A percentile compares a stretch with the other conserved stretches of the same genome.
phyloP scores from a whole-genome alignment of 2,888 invertebrate genomes.

The Crossocerus cetratus region DNA sequence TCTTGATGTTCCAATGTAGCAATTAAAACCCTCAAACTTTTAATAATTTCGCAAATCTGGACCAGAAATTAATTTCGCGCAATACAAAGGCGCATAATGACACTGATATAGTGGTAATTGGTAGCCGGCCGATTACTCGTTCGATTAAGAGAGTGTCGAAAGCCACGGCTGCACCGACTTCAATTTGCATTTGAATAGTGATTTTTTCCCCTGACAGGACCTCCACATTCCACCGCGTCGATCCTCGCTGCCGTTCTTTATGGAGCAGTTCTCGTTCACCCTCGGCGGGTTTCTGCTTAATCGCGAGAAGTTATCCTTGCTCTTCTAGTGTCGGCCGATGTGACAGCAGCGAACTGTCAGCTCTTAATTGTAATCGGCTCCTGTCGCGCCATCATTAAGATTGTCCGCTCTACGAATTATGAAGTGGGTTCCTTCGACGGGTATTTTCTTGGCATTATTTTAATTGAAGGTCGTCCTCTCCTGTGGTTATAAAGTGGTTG shows the following conservation, averaged over 20 bases:
- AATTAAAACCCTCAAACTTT: no score
- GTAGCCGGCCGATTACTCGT: no score
- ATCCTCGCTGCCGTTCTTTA: no score
- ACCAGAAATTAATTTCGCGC: no score
- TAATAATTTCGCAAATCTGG: no score
- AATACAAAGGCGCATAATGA: no score
- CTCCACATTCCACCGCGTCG: not conserved
- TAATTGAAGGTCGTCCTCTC: not conserved
- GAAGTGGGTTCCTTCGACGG: not conserved
- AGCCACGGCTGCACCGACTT: no score
- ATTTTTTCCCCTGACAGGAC: not conserved
- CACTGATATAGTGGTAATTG: no score
- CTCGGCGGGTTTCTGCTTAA: conserved; percentile 28
- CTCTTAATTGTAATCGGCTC: not conserved
- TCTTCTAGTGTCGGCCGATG: not conserved
- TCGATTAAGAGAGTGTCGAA: no score
- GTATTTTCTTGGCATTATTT: not conserved
- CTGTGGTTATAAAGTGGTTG: not conserved
- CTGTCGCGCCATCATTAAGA: not conserved
- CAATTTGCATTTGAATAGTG: not conserved
- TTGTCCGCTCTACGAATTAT: not conserved
- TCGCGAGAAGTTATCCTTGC: not conserved
- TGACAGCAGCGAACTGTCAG: not conserved
- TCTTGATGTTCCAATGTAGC: no score
- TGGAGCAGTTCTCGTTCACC: not conserved